A percentile compares a stretch with the other conserved stretches of the same genome.
phyloP scores from a whole-genome alignment of 2,888 invertebrate genomes.

The Latrodectus elegans region DNA sequence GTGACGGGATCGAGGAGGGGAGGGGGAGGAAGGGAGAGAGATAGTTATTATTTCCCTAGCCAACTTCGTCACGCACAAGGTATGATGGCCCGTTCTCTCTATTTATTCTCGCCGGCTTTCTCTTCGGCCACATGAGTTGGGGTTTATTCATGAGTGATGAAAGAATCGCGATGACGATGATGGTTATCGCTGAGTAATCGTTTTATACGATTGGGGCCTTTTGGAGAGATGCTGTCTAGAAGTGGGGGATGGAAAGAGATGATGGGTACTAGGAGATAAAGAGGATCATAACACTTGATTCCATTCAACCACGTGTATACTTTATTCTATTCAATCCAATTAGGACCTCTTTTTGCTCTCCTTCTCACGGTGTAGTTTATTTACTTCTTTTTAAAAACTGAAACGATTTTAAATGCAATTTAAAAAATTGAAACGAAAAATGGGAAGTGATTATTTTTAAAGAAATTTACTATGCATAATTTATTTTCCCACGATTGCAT shows the following conservation, averaged over 20 bases:
- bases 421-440: no score
- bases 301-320: no score
- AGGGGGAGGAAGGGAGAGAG: background rate
- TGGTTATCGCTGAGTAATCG: slow-evolving; percentile 54
- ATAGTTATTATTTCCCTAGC: background rate
- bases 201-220: slow-evolving; percentile 9
- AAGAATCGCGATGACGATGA: slow-evolving; percentile 22
- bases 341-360: no score
- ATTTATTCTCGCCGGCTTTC: background rate
- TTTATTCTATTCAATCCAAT: no score
- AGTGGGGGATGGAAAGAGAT: background rate
- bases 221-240: background rate
- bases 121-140: slow-evolving; percentile 18
- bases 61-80: slow-evolving; percentile 30
- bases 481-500: no score
- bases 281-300: no score
- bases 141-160: slow-evolving; percentile 11
- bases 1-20: background rate
- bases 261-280: background rate
- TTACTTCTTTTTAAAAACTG: no score
- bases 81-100: slow-evolving; percentile 3
- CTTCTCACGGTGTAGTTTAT: no score
- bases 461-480: no score
- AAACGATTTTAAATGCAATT: no score
- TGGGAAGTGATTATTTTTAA: no score